Evolutionary conservation across 2,113 vertebrate genomes (phyloP).

Genomic region (Phoenicopterus ruber): DNA sequence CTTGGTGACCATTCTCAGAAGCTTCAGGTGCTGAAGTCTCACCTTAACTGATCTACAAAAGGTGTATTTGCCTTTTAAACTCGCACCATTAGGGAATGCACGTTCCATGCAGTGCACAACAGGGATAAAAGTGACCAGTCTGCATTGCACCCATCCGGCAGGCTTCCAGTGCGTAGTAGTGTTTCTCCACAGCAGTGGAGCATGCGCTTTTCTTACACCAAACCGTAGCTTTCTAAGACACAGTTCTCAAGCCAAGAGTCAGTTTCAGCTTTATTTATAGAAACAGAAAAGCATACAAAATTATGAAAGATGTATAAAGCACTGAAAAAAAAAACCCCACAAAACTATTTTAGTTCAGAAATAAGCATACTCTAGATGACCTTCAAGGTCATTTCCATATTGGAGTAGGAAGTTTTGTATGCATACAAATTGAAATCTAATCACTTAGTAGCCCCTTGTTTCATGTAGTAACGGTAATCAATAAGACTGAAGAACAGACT

Average conservation of each 20-base stretch:
- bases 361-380: neutral
- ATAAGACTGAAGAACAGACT: neutral
- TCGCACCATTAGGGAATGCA: neutral
- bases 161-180: rapidly evolving
- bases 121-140: neutral
- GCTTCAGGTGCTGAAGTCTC: neutral
- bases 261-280: slow-evolving; percentile 38
- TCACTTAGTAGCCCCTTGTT: neutral
- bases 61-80: neutral
- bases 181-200: neutral
- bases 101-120: neutral
- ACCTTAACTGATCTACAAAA: neutral
- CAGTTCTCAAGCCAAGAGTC: neutral
- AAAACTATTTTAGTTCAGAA: neutral
- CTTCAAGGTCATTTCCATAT: neutral
- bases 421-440: neutral
- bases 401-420: neutral
- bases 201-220: neutral
- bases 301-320: neutral
- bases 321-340: neutral
- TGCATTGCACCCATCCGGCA: neutral
- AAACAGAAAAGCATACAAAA: slow-evolving; percentile 11
- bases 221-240: neutral
- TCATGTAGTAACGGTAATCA: neutral
- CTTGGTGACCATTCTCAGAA: neutral